Conservation (phyloP, 2,888 invertebrate genomes). For the Tetragonisca angustula region DNA sequence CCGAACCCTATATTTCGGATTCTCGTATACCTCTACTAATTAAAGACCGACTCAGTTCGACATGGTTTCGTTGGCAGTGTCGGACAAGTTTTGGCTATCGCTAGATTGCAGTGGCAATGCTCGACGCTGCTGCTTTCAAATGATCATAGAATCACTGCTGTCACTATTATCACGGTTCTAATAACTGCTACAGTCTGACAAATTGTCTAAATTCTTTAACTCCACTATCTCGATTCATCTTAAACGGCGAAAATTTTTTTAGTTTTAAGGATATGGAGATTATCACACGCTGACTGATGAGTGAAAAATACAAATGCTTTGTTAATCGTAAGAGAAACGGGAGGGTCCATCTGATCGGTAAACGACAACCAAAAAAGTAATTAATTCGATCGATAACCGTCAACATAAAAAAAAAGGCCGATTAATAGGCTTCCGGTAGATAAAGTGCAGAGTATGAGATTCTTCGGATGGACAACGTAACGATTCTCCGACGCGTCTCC, state of each 20-base stretch:
- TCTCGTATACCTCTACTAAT: no score
- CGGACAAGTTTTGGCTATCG: no score
- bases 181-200: neutral
- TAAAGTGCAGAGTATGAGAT: neutral
- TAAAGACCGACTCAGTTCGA: no score
- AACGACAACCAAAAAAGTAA: neutral
- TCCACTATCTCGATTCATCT: neutral
- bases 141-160: no score
- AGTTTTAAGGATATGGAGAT: neutral
- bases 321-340: no score
- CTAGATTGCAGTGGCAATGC: no score
- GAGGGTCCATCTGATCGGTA: neutral
- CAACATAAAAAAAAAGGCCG: neutral
- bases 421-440: neutral
- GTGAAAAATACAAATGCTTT: neutral
- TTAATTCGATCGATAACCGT: neutral
- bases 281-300: neutral
- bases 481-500: conserved; percentile 46
- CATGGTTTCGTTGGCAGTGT: no score
- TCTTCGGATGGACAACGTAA: no score
- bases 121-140: no score
- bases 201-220: neutral
- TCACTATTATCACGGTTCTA: no score
- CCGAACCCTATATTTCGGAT: no score
- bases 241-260: neutral